Base-by-base conservation (phyloP, 2,888 invertebrate genomes). In the Andrena dorsata region DNA sequence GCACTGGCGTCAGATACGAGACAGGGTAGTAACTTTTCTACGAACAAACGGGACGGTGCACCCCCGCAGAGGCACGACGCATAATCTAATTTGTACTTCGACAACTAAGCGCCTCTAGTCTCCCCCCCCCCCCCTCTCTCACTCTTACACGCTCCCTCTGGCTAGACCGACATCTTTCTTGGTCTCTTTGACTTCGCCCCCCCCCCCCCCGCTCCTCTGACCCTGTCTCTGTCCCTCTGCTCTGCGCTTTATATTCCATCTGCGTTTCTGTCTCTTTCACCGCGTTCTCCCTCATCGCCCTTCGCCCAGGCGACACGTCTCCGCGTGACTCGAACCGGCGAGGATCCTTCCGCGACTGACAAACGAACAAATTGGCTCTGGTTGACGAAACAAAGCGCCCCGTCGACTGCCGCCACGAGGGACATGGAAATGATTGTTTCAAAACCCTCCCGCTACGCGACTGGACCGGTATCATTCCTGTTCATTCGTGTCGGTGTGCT, bases 21-120 rank as follows among this genome's bases (percentile, higher is more conserved):
- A 89, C 87, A 68, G 83, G 87, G 83, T 76, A 84, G 90, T 91
- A 92, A 92, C 92, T 93, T 93, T 92, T 92, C 92, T 90, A 89
- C 80, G 85, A 88, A 89, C 89, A 86, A 89, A 77, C 82, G 86
- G 80, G 85, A 82, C 86, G 85, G 80, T 75, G 88, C 86, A 87
- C 90, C 91, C 92, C 92, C 90, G 90, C 88, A 88, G 93, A 90
- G 92, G 90, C 91, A 90, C 88, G 88, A 80, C 86, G 90, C 90
- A 89, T 92, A 92, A 92, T 92, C 92, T 92, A 92, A 92, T 92
- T 92, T 92, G 92, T 92, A 92, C 90, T 92, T 91, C 79, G 90
- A 86, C 89, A 88, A 90, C 89, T 90, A 90, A 90, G 85, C 88
- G 84, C 76, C 82, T 65, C 78, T 75, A 75, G 71, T 68, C 75